Percentiles rank a stretch among this genome's conserved stretches.
These are phyloP conservation scores for Habrosyne pyritoides DNA, from an alignment of 2,888 invertebrate species.

Conservation along the genomic window DNA sequence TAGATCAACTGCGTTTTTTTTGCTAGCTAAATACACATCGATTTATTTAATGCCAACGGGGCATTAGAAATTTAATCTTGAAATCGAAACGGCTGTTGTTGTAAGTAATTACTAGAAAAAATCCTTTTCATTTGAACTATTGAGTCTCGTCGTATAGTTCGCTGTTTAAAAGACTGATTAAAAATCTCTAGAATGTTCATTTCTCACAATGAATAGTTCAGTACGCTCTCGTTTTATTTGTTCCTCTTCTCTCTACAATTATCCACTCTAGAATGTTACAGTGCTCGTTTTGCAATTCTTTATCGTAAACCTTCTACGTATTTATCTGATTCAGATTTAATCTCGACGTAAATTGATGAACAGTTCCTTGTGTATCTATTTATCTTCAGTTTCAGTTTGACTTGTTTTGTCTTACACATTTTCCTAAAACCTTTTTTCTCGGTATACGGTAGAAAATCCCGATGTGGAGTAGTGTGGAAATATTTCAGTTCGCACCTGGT, in stretches of 20 bases:
- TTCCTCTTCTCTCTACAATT: slow-evolving; percentile 8
- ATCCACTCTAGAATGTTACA: slow-evolving; percentile 1
- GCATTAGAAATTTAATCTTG: not conserved
- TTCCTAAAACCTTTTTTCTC: slow-evolving; percentile 55
- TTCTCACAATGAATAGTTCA: slow-evolving; percentile 8
- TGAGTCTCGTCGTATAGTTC: not conserved
- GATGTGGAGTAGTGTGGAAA: slow-evolving; percentile 39
- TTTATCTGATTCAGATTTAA: slow-evolving; percentile 17
- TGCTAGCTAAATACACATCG: not conserved
- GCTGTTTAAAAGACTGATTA: slow-evolving; percentile 5
- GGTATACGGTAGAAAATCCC: slow-evolving; percentile 35
- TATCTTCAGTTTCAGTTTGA: slow-evolving; percentile 33
- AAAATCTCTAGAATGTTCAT: slow-evolving; percentile 9
- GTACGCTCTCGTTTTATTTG: not conserved
- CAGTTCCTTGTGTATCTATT: slow-evolving; percentile 34
- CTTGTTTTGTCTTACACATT: slow-evolving; percentile 43
- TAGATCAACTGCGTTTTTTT: not conserved
- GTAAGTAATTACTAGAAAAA: not conserved
- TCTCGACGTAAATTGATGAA: slow-evolving; percentile 41
- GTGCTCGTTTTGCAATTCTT: not conserved
- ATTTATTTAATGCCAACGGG: not conserved
- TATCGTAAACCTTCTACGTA: slow-evolving; percentile 2
- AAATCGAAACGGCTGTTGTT: not conserved
- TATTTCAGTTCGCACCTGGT: slow-evolving; percentile 63
- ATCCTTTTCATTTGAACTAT: not conserved